Percentiles rank a stretch among this genome's conserved stretches.
Evolutionary conservation across 2,797 vertebrate species (phyloP).

Genomic region (Gymnocypris eckloni): DNA sequence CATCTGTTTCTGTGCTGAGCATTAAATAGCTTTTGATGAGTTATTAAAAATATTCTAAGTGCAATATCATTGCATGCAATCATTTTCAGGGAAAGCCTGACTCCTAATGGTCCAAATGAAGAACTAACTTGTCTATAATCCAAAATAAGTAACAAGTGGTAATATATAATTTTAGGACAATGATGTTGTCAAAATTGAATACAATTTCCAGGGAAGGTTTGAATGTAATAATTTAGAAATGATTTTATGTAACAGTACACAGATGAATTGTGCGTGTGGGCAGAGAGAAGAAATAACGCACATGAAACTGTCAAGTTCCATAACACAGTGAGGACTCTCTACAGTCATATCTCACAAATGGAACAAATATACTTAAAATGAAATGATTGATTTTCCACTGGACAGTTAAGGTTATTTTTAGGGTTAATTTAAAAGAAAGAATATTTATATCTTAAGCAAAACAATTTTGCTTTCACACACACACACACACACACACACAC

Average conservation of each 20-base stretch:
- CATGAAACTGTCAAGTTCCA: conserved; percentile 43
- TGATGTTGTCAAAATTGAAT: neutral
- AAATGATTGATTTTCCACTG: conserved; percentile 54
- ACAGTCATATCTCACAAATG: conserved; percentile 54
- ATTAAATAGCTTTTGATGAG: neutral
- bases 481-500: neutral
- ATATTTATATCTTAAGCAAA: neutral
- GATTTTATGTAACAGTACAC: conserved; percentile 1
- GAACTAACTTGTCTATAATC: conserved; percentile 20
- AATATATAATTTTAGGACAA: neutral
- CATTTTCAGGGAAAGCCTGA: conserved; percentile 33
- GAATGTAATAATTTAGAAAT: neutral
- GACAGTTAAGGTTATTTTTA: conserved; percentile 35
- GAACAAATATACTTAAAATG: conserved; percentile 53
- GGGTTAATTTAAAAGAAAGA: conserved; percentile 22
- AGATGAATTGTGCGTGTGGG: conserved; percentile 50
- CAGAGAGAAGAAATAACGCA: conserved; percentile 51
- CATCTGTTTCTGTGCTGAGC: neutral
- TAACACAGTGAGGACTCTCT: neutral
- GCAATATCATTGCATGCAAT: neutral
- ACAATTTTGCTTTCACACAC: neutral
- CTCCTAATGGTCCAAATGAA: conserved; percentile 29
- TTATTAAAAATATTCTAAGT: neutral
- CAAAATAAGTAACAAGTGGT: neutral
- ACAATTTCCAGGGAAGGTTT: neutral